Evolutionary conservation across 2,888 invertebrate species (phyloP).

Genomic region (Caenorhabditis plicata): DNA sequence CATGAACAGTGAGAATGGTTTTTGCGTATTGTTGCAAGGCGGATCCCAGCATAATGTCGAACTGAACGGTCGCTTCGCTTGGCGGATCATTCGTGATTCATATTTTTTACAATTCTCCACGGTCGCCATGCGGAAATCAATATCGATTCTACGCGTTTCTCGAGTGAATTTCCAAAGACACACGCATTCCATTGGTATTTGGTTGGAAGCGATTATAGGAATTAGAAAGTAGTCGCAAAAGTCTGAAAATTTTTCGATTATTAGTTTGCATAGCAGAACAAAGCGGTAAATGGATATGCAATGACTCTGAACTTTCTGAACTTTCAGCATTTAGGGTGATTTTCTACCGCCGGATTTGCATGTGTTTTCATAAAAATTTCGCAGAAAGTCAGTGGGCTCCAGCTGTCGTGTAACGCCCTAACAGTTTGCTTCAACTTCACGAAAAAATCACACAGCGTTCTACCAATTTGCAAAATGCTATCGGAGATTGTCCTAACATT

Average conservation of each 20-base stretch:
- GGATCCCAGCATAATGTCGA: conserved; percentile 36
- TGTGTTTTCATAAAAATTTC: no score
- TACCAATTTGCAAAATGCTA: no score
- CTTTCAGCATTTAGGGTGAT: no score
- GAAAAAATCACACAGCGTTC: no score
- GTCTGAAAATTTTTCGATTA: conserved; percentile 47
- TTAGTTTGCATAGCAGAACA: conserved; percentile 1
- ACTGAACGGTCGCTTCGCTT: conserved; percentile 30
- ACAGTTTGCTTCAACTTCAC: no score
- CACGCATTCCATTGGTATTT: conserved; percentile 57
- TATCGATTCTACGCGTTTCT: conserved; percentile 35
- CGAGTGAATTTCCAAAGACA: conserved; percentile 55
- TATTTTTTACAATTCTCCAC: conserved; percentile 40
- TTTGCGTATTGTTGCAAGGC: conserved; percentile 29
- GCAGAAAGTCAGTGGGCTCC: no score
- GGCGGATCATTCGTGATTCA: conserved; percentile 26
- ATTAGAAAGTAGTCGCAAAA: conserved; percentile 61
- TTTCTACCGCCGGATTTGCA: no score
- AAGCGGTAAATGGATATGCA: neutral
- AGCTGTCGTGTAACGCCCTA: no score
- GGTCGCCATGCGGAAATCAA: conserved; percentile 41
- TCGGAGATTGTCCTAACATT: no score
- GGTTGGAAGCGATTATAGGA: conserved; percentile 15
- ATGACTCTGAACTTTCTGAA: no score
- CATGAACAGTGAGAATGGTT: no score